A percentile compares a stretch with the other conserved stretches of the same genome.
Conservation (phyloP, 2,888 invertebrate species). For the Mantis religiosa region DNA sequence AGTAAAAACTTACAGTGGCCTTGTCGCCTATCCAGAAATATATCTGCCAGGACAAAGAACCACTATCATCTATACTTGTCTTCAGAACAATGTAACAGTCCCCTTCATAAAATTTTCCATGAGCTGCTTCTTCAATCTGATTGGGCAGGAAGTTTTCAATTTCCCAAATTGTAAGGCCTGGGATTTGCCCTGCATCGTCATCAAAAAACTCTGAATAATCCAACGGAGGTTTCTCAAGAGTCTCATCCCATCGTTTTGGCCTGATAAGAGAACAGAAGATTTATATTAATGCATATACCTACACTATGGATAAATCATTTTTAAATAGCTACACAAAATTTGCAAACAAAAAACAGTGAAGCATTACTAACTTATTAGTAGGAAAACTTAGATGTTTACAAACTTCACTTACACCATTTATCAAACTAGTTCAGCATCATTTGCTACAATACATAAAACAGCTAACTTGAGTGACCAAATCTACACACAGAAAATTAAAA, state of each 20-base stretch:
- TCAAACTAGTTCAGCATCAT: too few relatives aligned
- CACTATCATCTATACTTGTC: constrained; percentile 77
- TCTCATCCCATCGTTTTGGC: constrained; percentile 95
- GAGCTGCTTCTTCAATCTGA: constrained; percentile 85
- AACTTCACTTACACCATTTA: too few relatives aligned
- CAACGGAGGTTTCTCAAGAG: constrained; percentile 87
- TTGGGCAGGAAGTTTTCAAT: constrained; percentile 99
- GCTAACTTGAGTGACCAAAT: too few relatives aligned
- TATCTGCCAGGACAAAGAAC: constrained; percentile 88
- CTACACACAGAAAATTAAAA: too few relatives aligned
- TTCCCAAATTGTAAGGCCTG: constrained; percentile 95
- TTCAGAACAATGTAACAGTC: constrained; percentile 97
- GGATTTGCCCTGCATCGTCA: constrained; percentile 87
- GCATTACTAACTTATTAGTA: too few relatives aligned
- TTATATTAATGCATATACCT: neutral
- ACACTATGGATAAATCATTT: neutral
- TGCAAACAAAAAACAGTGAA: too few relatives aligned
- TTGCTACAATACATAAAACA: too few relatives aligned
- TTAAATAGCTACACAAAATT: neutral
- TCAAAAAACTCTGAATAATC: constrained; percentile 98
- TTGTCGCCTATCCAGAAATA: constrained; percentile 99
- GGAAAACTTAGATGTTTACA: too few relatives aligned
- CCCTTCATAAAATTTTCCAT: constrained; percentile 98
- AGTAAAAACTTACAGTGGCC: constrained; percentile 66
- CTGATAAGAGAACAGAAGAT: constrained; percentile 46